A percentile compares a stretch with the other conserved stretches of the same genome.
These are phyloP conservation scores for Theocolax elegans DNA, from an alignment of 1,140 invertebrate species.

Conservation along the genomic window DNA sequence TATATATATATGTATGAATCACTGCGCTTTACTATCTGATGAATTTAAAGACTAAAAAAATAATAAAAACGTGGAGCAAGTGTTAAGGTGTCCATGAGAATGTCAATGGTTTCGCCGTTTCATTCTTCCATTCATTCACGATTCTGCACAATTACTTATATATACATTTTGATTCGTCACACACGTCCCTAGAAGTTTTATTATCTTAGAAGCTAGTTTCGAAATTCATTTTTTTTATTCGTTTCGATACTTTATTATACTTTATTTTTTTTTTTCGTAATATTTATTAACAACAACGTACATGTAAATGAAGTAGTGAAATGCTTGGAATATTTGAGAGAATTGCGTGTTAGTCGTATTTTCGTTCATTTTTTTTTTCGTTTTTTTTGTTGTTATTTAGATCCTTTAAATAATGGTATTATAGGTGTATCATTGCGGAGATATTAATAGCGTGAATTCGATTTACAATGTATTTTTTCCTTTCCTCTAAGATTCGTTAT, in stretches of 20 bases:
- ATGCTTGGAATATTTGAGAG: constrained; percentile 63
- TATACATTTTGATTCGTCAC: constrained; percentile 44
- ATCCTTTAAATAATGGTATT: constrained; percentile 54
- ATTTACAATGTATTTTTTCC: constrained; percentile 55
- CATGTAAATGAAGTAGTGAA: constrained; percentile 61
- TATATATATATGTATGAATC: too few relatives aligned
- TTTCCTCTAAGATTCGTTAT: constrained; percentile 48
- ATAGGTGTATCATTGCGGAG: constrained; percentile 52
- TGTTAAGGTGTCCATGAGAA: constrained; percentile 55
- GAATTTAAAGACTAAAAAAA: constrained; percentile 21
- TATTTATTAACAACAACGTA: constrained; percentile 62
- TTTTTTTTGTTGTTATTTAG: constrained; percentile 27
- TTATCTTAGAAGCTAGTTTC: constrained; percentile 56
- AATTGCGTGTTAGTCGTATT: constrained; percentile 58
- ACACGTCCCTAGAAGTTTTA: constrained; percentile 62
- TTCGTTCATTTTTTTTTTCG: constrained; percentile 42
- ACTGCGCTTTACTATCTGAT: constrained; percentile 1
- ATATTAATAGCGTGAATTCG: constrained; percentile 60
- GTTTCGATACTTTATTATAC: constrained; percentile 58
- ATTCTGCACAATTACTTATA: constrained; percentile 57
- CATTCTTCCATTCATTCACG: constrained; percentile 44
- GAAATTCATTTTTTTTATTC: too few relatives aligned
- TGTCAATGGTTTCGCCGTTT: constrained; percentile 40
- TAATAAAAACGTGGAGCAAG: constrained; percentile 35
- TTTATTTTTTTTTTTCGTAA: constrained; percentile 49